Evolutionary conservation across 2,888 invertebrate genomes (phyloP).

Genomic region (Palloptera scutellata): DNA sequence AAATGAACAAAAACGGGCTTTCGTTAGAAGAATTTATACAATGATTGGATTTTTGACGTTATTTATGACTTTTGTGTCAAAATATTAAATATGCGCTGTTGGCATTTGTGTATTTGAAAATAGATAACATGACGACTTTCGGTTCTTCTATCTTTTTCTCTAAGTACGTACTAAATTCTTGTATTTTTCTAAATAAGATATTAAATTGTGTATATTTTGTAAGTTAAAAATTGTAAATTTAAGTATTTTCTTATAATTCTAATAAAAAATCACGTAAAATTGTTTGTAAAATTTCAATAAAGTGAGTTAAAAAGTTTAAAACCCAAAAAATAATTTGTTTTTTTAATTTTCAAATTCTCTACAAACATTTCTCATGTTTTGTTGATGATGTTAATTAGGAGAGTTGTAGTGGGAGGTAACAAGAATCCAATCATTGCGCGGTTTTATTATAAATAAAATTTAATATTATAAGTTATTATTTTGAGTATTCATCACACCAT

Average conservation of each 20-base stretch:
- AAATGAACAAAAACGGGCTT: too few relatives aligned
- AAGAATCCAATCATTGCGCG: conserved; percentile 35
- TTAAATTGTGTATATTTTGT: neutral
- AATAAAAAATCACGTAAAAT: conserved; percentile 12
- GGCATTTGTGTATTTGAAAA: conserved; percentile 18
- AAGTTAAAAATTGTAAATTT: conserved; percentile 18
- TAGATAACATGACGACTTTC: neutral
- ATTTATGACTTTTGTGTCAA: conserved; percentile 25
- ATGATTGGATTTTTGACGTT: conserved; percentile 45
- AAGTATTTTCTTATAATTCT: conserved; percentile 19
- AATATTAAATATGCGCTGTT: conserved; percentile 9
- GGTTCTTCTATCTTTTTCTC: neutral
- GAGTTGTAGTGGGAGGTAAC: neutral
- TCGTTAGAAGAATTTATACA: conserved; percentile 21
- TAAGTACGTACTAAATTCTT: too few relatives aligned
- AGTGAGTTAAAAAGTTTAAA: conserved; percentile 13
- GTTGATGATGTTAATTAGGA: too few relatives aligned
- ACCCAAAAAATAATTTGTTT: conserved; percentile 23
- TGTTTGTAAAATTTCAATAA: conserved; percentile 22
- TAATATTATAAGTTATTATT: too few relatives aligned
- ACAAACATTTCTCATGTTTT: too few relatives aligned
- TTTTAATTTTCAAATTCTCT: conserved; percentile 24
- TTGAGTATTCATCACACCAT: too few relatives aligned
- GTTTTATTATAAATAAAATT: neutral
- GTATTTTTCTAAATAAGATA: too few relatives aligned